phyloP scores from a whole-genome alignment of 92 coral and sea anemone genomes.

The Nematostella vectensis region DNA sequence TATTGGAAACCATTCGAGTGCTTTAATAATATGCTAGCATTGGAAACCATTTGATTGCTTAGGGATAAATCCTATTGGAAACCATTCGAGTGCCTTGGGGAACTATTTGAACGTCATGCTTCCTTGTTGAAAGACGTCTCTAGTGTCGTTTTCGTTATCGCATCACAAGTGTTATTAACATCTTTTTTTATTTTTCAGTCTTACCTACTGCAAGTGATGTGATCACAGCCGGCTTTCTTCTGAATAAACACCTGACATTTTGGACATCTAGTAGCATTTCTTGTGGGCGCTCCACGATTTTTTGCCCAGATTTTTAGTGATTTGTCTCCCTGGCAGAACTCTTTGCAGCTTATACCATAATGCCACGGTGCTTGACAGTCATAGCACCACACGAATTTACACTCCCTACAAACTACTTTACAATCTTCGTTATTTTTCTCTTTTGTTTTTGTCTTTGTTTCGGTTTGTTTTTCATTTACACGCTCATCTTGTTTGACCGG shows the following conservation, averaged over 20 bases:
- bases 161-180: too few relatives aligned
- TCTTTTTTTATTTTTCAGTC: too few relatives aligned
- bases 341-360: conserved; percentile 67
- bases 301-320: conserved; percentile 85
- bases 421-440: conserved; percentile 14
- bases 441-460: too few relatives aligned
- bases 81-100: too few relatives aligned
- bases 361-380: conserved; percentile 89
- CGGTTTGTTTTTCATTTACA: not conserved
- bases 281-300: conserved; percentile 57
- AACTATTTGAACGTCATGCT: too few relatives aligned
- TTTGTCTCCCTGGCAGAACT: conserved; percentile 67
- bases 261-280: conserved; percentile 78
- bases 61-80: too few relatives aligned
- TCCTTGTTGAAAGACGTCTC: too few relatives aligned
- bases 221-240: conserved; percentile 80
- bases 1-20: too few relatives aligned
- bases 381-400: conserved; percentile 78
- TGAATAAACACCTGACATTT: conserved; percentile 71
- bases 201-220: conserved; percentile 76
- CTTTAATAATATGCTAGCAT: too few relatives aligned
- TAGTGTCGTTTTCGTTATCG: too few relatives aligned
- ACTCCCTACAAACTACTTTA: conserved; percentile 66
- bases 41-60: too few relatives aligned
- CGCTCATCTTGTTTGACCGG: not conserved